Percentiles rank a stretch among this genome's conserved stretches.
Conservation (phyloP, 1,140 invertebrate genomes). For the Tetramorium alpestre region DNA sequence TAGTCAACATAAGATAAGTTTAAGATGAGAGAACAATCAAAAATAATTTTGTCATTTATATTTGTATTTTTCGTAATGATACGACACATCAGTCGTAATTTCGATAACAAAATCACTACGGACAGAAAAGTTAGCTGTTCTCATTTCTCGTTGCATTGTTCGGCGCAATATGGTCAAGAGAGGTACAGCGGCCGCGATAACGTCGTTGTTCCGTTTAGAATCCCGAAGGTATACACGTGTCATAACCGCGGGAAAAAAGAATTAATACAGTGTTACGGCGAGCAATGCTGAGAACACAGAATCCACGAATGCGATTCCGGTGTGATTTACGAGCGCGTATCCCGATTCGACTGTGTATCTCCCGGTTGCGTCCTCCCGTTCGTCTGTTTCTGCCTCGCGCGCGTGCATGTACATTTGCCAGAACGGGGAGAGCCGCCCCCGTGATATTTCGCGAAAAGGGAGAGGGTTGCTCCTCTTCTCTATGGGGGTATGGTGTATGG, state of each 20-base stretch:
- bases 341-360: conserved; percentile 61
- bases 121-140: neutral
- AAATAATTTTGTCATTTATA: neutral
- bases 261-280: conserved; percentile 65
- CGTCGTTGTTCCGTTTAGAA: conserved; percentile 36
- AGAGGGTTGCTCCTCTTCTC: conserved; percentile 33
- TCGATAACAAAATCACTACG: neutral
- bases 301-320: conserved; percentile 61
- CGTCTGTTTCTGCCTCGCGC: conserved; percentile 24
- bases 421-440: conserved; percentile 48
- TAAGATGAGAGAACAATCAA: conserved; percentile 26
- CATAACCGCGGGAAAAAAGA: conserved; percentile 46
- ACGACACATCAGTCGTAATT: neutral
- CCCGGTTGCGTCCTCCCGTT: neutral
- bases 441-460: conserved; percentile 68
- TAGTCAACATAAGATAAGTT: neutral
- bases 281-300: conserved; percentile 65
- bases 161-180: conserved; percentile 10
- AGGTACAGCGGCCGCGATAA: neutral
- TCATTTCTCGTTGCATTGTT: neutral
- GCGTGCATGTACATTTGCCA: conserved; percentile 63
- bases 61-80: neutral
- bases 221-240: conserved; percentile 31
- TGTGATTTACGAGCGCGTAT: conserved; percentile 66
- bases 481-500: conserved; percentile 62